A percentile compares a stretch with the other conserved stretches of the same genome.
Evolutionary conservation across 2,888 invertebrate species (phyloP).

Genomic region (Dorcus hopei): DNA sequence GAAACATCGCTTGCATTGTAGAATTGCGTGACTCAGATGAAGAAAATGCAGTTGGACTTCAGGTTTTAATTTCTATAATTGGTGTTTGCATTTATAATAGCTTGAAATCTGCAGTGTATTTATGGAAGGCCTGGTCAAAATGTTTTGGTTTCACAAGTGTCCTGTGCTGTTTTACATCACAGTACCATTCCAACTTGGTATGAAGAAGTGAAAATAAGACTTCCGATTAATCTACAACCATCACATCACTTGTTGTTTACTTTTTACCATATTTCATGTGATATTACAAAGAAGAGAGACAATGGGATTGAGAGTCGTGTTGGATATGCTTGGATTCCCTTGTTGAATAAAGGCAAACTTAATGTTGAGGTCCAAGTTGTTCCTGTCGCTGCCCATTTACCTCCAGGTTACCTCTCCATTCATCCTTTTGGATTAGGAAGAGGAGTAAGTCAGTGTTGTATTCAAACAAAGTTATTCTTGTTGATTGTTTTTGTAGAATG

Average conservation of each 20-base stretch:
- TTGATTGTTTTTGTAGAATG: constrained; percentile 55
- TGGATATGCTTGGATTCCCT: constrained; percentile 92
- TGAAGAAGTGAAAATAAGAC: constrained; percentile 88
- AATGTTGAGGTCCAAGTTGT: constrained; percentile 78
- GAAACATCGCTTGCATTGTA: constrained; percentile 90
- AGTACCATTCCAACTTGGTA: constrained; percentile 86
- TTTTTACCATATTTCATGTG: constrained; percentile 94
- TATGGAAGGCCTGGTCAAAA: constrained; percentile 68
- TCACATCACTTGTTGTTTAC: constrained; percentile 92
- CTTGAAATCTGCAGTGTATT: constrained; percentile 58
- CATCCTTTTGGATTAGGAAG: constrained; percentile 87
- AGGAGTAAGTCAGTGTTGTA: constrained; percentile 62
- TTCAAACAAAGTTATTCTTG: background rate
- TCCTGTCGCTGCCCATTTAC: constrained; percentile 84
- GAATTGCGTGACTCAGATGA: constrained; percentile 83
- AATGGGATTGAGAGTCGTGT: constrained; percentile 78
- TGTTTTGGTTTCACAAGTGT: constrained; percentile 63
- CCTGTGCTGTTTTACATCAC: constrained; percentile 85
- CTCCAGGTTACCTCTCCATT: constrained; percentile 84
- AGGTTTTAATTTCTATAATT: constrained; percentile 52
- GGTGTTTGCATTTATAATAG: constrained; percentile 1
- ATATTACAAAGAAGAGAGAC: constrained; percentile 73
- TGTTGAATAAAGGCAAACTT: constrained; percentile 80
- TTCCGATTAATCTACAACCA: constrained; percentile 80
- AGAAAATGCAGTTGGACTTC: constrained; percentile 66